Conservation (phyloP, 2,797 vertebrate species). For the Morelia viridis region DNA sequence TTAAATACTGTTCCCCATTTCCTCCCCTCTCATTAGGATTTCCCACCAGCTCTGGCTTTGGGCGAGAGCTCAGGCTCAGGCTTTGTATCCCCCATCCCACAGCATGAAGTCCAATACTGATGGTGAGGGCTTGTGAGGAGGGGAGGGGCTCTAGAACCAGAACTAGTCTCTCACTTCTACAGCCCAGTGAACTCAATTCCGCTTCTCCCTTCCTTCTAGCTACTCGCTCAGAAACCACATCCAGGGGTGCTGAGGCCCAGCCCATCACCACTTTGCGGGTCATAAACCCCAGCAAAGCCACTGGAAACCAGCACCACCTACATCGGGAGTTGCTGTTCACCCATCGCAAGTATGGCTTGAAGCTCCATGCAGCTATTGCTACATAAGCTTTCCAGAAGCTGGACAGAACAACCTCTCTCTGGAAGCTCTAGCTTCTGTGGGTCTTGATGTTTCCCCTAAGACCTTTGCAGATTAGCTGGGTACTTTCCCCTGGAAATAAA, state of each 20-base stretch:
- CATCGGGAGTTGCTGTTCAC: constrained; percentile 54
- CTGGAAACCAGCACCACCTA: constrained; percentile 50
- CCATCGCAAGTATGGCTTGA: constrained; percentile 47
- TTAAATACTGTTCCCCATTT: background rate
- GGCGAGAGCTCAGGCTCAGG: constrained; percentile 51
- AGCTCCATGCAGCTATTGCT: background rate
- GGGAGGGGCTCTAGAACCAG: background rate
- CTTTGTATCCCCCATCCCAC: constrained; percentile 41
- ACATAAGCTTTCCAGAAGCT: background rate
- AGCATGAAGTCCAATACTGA: constrained; percentile 16
- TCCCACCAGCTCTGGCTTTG: constrained; percentile 47
- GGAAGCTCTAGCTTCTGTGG: background rate
- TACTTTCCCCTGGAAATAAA: background rate
- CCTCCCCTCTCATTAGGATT: constrained; percentile 29
- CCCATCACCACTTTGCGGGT: background rate
- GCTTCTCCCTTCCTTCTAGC: constrained; percentile 10
- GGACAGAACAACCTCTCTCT: background rate
- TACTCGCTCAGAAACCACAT: constrained; percentile 1
- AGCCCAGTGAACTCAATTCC: background rate
- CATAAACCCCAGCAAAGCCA: constrained; percentile 21
- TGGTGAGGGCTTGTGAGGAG: background rate
- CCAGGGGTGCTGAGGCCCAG: constrained; percentile 1
- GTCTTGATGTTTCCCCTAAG: background rate
- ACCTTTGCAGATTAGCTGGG: background rate
- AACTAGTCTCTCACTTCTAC: background rate